Evolutionary conservation across 1,140 invertebrate genomes (phyloP).

Genomic region (Potamilus streckersoni): DNA sequence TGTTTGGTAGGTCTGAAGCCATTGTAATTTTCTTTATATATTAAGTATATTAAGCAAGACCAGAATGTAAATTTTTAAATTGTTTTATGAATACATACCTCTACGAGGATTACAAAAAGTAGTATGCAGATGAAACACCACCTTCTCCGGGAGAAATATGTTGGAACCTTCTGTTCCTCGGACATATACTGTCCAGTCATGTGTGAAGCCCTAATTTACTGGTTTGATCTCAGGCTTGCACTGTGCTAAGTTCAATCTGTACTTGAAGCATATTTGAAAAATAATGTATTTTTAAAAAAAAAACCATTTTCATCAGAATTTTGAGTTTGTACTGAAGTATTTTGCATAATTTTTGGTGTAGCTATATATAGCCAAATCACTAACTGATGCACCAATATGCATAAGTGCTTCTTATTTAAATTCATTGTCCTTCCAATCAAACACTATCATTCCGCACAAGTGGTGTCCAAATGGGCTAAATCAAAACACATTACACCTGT

Average conservation of each 20-base stretch:
- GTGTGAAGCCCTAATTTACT: conserved; percentile 90
- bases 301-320: too few relatives aligned
- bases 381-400: too few relatives aligned
- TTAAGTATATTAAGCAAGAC: background rate
- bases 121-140: conserved; percentile 91
- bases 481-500: too few relatives aligned
- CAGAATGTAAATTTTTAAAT: background rate
- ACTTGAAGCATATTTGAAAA: conserved; percentile 74
- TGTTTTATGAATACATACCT: conserved; percentile 47
- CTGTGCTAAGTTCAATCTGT: conserved; percentile 90
- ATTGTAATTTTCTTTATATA: background rate
- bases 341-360: too few relatives aligned
- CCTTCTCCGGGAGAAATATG: conserved; percentile 94
- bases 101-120: conserved; percentile 92
- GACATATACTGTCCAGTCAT: conserved; percentile 98
- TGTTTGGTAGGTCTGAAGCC: too few relatives aligned
- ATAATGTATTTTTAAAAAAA: background rate
- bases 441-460: too few relatives aligned
- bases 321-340: too few relatives aligned
- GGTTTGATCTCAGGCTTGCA: conserved; percentile 81
- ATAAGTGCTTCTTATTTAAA: too few relatives aligned
- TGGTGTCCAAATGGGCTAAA: too few relatives aligned
- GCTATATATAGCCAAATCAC: too few relatives aligned
- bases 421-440: too few relatives aligned
- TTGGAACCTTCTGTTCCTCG: conserved; percentile 82